Conservation (phyloP, 2,797 vertebrate species). For the Xenops minutus region DNA sequence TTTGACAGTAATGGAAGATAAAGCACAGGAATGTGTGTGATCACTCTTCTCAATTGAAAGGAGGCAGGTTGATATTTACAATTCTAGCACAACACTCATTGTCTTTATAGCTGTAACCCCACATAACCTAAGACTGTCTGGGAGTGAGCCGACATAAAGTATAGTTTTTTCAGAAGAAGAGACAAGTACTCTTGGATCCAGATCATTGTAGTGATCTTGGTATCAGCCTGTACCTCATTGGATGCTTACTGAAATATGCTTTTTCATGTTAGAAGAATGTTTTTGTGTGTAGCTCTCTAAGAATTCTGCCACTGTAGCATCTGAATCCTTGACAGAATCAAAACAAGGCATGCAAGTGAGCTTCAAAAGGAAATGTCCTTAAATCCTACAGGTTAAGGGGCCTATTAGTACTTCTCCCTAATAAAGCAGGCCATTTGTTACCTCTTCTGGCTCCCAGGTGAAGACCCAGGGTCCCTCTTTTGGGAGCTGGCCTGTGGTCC, state of each 20-base stretch:
- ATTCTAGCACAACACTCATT: neutral
- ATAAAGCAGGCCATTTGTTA: neutral
- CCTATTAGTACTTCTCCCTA: neutral
- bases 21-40: neutral
- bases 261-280: neutral
- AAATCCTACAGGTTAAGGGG: neutral
- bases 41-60: neutral
- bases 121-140: neutral
- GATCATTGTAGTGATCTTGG: neutral
- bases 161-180: neutral
- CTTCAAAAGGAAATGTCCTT: neutral
- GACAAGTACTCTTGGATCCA: neutral
- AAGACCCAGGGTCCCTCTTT: neutral
- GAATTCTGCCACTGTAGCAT: neutral
- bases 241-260: neutral
- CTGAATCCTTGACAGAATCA: neutral
- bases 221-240: neutral
- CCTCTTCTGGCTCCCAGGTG: neutral
- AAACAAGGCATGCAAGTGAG: neutral
- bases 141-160: neutral
- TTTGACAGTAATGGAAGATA: neutral
- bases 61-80: neutral
- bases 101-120: neutral
- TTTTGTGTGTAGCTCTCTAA: neutral
- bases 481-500: neutral